These are phyloP conservation scores for Solea senegalensis DNA, from an alignment of 2,113 vertebrate species.

Conservation along the genomic window DNA sequence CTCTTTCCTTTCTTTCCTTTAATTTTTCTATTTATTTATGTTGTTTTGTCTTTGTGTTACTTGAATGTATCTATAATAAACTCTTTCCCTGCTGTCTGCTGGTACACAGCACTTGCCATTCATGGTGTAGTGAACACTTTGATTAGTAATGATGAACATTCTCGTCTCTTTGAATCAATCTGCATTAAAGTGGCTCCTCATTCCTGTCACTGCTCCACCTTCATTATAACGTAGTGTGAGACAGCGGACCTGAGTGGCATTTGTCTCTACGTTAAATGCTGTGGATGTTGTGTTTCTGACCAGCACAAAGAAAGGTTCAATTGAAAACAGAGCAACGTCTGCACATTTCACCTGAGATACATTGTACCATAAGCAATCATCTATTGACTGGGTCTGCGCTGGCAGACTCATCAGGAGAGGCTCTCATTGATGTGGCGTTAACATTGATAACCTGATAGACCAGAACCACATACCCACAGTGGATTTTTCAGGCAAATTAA, in stretches of 20 bases:
- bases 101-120: conserved; percentile 35
- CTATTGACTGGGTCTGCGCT: conserved; percentile 1
- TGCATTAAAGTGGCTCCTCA: conserved; percentile 38
- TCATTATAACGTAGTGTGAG: conserved; percentile 37
- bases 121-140: conserved; percentile 61
- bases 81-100: conserved; percentile 12
- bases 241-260: conserved; percentile 30
- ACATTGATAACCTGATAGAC: conserved; percentile 19
- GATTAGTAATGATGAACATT: conserved; percentile 68
- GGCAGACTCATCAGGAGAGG: conserved; percentile 21
- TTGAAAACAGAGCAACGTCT: background rate
- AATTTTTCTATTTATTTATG: too few relatives aligned
- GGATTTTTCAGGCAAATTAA: background rate
- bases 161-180: conserved; percentile 55
- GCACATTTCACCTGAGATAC: conserved; percentile 7
- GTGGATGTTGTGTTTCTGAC: conserved; percentile 15
- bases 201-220: conserved; percentile 51
- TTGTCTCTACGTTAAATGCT: conserved; percentile 2
- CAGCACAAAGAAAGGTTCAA: background rate
- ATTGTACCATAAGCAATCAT: conserved; percentile 8
- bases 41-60: conserved; percentile 4
- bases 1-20: too few relatives aligned
- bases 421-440: conserved; percentile 1
- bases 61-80: conserved; percentile 7
- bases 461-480: background rate